Evolutionary conservation across 1,140 invertebrate species (phyloP).

Genomic region (Harpegnathos saltator): DNA sequence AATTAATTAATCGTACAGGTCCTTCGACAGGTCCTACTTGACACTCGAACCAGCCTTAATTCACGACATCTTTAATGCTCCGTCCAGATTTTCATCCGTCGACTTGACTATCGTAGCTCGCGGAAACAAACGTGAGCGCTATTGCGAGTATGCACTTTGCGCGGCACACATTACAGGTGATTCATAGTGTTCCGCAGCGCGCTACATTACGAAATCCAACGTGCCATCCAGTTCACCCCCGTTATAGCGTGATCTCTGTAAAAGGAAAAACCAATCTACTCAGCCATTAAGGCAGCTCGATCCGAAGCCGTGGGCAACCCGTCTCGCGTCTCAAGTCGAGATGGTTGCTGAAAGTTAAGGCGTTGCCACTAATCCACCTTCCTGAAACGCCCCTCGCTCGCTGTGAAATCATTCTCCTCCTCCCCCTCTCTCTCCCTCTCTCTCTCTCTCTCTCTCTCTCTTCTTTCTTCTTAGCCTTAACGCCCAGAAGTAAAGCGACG

Average conservation of each 20-base stretch:
- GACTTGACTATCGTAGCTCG: too few relatives aligned
- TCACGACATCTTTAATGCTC: too few relatives aligned
- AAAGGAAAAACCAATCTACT: constrained; percentile 57
- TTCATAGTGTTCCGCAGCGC: neutral
- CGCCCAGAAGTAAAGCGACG: neutral
- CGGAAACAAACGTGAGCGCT: too few relatives aligned
- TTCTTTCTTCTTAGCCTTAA: neutral
- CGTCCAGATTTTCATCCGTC: too few relatives aligned
- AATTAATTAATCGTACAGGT: too few relatives aligned
- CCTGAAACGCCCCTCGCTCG: neutral
- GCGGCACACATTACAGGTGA: neutral
- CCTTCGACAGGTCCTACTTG: too few relatives aligned
- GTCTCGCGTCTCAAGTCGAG: constrained; percentile 20
- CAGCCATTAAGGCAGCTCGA: constrained; percentile 44
- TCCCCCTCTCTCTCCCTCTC: too few relatives aligned
- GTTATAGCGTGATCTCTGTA: constrained; percentile 54
- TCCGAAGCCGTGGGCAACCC: constrained; percentile 37
- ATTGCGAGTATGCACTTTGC: neutral
- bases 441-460: too few relatives aligned
- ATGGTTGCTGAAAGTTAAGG: constrained; percentile 52
- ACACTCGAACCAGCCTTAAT: too few relatives aligned
- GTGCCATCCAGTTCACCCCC: constrained; percentile 18
- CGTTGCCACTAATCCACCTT: constrained; percentile 47
- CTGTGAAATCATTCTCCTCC: neutral
- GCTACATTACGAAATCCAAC: constrained; percentile 5